These are phyloP conservation scores for Craniophora ligustri DNA, from an alignment of 2,888 invertebrate species.

Conservation along the genomic window DNA sequence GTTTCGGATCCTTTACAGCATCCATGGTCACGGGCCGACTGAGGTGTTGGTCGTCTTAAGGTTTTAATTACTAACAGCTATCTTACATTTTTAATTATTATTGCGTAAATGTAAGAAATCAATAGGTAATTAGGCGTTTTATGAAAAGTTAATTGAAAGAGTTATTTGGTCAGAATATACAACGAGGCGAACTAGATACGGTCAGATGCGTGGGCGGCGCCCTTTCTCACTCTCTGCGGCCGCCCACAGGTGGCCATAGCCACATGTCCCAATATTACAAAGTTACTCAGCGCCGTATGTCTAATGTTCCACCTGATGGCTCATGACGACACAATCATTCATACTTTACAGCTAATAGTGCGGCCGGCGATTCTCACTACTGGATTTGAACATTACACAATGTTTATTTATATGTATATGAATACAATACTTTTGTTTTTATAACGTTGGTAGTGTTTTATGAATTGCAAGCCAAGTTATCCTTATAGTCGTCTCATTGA, in stretches of 20 bases:
- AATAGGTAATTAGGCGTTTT: no score
- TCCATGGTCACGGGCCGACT: no score
- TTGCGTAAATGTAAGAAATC: no score
- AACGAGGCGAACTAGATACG: slow-evolving; percentile 58
- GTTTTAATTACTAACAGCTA: no score
- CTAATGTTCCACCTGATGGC: slow-evolving; percentile 41
- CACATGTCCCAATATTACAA: slow-evolving; percentile 55
- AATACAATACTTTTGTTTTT: slow-evolving; percentile 9
- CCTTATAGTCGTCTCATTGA: slow-evolving; percentile 13
- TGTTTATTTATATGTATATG: slow-evolving; percentile 47
- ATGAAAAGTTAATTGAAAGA: no score
- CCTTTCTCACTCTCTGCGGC: slow-evolving; percentile 73
- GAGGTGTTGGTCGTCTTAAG: no score
- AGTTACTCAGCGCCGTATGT: slow-evolving; percentile 48
- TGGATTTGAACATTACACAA: slow-evolving; percentile 18
- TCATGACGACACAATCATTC: slow-evolving; percentile 54
- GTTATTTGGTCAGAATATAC: no score
- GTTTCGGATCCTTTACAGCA: no score
- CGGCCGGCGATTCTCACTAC: slow-evolving; percentile 31
- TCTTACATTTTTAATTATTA: no score
- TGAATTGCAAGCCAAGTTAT: slow-evolving; percentile 21
- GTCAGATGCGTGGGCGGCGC: slow-evolving; percentile 77
- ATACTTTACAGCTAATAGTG: slow-evolving; percentile 48
- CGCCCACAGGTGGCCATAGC: slow-evolving; percentile 73
- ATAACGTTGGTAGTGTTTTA: slow-evolving; percentile 4